A percentile compares a stretch with the other conserved stretches of the same genome.
Evolutionary conservation across 2,797 vertebrate genomes (phyloP).

Genomic region (Ceyx erithaca): DNA sequence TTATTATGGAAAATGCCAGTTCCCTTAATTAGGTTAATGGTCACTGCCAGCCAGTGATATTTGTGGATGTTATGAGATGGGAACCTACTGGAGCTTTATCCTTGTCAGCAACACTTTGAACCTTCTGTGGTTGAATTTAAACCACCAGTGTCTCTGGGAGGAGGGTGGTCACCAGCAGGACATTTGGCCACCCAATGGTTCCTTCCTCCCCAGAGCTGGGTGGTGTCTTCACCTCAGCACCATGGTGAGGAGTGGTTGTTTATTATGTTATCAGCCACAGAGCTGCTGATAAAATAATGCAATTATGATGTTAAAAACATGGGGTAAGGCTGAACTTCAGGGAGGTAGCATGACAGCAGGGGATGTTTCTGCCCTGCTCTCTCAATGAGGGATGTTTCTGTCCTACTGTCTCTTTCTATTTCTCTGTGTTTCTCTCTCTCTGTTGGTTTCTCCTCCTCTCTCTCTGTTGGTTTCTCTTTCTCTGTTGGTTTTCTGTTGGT

Average conservation of each 20-base stretch:
- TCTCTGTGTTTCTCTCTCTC: no score
- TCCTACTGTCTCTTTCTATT: neutral
- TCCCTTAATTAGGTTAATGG: neutral
- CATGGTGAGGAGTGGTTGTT: accelerated
- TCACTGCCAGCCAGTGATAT: neutral
- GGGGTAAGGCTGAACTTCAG: neutral
- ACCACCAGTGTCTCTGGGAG: neutral
- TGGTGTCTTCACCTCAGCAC: neutral
- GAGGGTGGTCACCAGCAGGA: neutral
- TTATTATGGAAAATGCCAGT: neutral
- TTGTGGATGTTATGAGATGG: neutral
- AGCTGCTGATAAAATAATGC: neutral
- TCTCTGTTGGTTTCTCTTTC: no score
- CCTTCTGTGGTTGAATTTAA: neutral
- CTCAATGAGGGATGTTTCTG: neutral
- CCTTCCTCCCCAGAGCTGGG: neutral
- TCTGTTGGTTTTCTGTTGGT: no score
- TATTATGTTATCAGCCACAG: neutral
- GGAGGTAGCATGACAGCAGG: accelerated
- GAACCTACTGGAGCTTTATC: neutral
- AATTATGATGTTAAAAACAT: neutral
- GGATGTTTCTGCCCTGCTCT: neutral
- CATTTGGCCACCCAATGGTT: neutral
- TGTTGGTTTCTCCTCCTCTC: no score
- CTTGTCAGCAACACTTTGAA: neutral